phyloP scores from a whole-genome alignment of 2,888 invertebrate genomes.

The Lithophane ornitopus region DNA sequence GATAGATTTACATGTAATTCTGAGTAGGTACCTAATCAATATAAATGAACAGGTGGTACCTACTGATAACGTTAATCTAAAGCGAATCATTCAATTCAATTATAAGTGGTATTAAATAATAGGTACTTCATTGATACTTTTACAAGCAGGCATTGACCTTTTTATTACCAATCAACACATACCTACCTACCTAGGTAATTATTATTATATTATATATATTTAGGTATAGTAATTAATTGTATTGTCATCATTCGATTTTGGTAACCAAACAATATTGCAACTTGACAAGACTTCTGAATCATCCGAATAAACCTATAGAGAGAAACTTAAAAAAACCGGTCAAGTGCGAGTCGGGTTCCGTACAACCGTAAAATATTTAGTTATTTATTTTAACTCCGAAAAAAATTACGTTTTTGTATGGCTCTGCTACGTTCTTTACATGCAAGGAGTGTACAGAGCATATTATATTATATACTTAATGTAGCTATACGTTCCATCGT shows the following conservation, averaged over 20 bases:
- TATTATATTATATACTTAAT: no score
- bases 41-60: not conserved
- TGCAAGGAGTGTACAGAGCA: not conserved
- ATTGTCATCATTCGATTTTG: not conserved
- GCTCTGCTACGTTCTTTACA: no score
- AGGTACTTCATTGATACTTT: not conserved
- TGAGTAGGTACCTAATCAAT: not conserved
- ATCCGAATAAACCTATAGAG: no score
- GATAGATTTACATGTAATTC: not conserved
- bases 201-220: no score
- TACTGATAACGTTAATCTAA: slow-evolving; percentile 2
- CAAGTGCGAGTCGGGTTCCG: no score
- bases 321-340: not conserved
- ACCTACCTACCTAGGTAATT: not conserved
- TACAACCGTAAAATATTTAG: no score
- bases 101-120: not conserved
- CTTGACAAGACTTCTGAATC: not conserved
- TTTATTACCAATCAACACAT: not conserved
- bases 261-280: not conserved
- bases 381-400: no score
- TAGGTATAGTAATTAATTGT: no score
- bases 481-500: not conserved
- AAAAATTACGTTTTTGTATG: no score
- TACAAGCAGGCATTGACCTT: slow-evolving; percentile 20
- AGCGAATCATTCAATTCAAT: slow-evolving; percentile 6